Evolutionary conservation across 2,113 vertebrate species (phyloP), one percentile per base, ranked within the genome.

Genomic region (Hippopotamus amphibius): DNA sequence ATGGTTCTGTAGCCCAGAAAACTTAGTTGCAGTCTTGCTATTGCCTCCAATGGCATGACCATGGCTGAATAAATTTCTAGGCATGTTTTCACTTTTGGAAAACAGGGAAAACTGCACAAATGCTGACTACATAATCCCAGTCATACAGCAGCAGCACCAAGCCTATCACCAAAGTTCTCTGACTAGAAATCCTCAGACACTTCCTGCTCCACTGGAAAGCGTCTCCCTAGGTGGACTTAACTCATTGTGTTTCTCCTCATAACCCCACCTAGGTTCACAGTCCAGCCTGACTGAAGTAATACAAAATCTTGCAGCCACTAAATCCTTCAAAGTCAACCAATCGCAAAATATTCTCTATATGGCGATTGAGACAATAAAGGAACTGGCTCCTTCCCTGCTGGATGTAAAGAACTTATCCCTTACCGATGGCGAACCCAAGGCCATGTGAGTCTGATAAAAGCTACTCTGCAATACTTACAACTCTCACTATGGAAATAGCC

Each of bases 381-480:
- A 86, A 13, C 50, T 95, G 30, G 19, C 16, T 16, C 95, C 97
- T 28, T 91, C 79, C 6, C 13, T 96, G 43, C 5, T 92, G 57
- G 95, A 95, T 46, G 2, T 12, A 55, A 65, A 89, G 82, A 77
- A 43, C 1, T 79, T 97, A 16, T 9, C 79, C 2, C 46, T 80
- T 0, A 13, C 0, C 0, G 41, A 0, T 17, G 72, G 82, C 30
- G 96, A 91, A 50, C 95, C 72, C 21, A 96, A 92, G 26, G 21
- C 53, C 61, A 95, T 97, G 97, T 97, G 87, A 97, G 96, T 98
- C 3, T 82, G 41, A 61, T 13, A 6, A 82, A 19, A 48, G 14
- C 16, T 21, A 24, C 1, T 68, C 43, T 22, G 4, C 6, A 1
- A 5, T 15, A 3, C 9, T 14, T 17, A n/a, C 1, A 12, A 6